Evolutionary conservation across 1,140 invertebrate genomes (phyloP).

Genomic region (Pogonomyrmex californicus): DNA sequence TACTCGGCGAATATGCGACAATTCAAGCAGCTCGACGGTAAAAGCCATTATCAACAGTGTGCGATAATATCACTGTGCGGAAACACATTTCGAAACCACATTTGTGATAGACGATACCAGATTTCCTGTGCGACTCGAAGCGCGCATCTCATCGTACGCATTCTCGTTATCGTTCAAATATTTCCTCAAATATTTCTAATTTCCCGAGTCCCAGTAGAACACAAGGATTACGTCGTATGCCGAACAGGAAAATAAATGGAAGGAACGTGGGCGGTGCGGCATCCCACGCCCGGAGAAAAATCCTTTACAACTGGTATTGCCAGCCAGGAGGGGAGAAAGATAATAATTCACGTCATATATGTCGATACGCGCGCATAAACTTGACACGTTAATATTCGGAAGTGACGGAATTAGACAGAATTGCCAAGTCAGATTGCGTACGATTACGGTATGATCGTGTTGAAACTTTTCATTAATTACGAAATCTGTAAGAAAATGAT

Average conservation of each 20-base stretch:
- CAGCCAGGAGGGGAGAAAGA: slow-evolving; percentile 4
- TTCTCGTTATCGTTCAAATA: not conserved
- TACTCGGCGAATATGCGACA: slow-evolving; percentile 14
- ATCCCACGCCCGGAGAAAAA: slow-evolving; percentile 47
- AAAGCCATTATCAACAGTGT: slow-evolving; percentile 1
- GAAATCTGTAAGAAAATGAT: not conserved
- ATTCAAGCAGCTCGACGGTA: slow-evolving; percentile 19
- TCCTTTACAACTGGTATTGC: slow-evolving; percentile 19
- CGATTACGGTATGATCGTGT: not conserved
- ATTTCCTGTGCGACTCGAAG: slow-evolving; percentile 20
- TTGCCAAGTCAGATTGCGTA: not conserved
- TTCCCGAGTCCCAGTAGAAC: not conserved
- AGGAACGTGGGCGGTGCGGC: not conserved
- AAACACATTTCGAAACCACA: slow-evolving; percentile 23
- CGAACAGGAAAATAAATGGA: slow-evolving; percentile 32
- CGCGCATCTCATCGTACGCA: not conserved
- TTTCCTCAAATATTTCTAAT: slow-evolving; percentile 48
- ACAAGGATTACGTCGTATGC: slow-evolving; percentile 12
- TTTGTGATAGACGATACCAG: slow-evolving; percentile 40
- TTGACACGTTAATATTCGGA: slow-evolving; percentile 35
- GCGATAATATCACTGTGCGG: slow-evolving; percentile 12
- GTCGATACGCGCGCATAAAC: slow-evolving; percentile 3
- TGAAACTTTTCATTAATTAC: slow-evolving; percentile 20
- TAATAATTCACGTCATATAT: slow-evolving; percentile 45
- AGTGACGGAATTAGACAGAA: not conserved